phyloP scores from a whole-genome alignment of 2,113 vertebrate genomes.

The Rhinolophus ferrumequinum region DNA sequence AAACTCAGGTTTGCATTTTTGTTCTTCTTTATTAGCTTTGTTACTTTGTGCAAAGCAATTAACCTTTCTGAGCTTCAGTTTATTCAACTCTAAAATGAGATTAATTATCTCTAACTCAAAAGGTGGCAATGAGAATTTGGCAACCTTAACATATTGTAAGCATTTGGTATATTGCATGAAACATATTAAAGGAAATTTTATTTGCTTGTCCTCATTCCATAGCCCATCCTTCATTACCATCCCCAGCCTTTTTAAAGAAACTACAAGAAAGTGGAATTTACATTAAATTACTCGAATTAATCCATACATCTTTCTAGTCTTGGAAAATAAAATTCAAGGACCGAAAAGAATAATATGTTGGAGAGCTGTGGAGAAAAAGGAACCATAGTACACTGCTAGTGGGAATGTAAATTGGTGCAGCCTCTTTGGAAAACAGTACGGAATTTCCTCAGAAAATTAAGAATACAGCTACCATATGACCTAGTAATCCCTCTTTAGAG shows the following conservation, averaged over 20 bases:
- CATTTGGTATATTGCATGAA: background rate
- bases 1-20: conserved; percentile 12
- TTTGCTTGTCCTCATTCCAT: background rate
- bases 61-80: conserved; percentile 66
- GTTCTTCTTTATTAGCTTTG: conserved; percentile 58
- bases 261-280: background rate
- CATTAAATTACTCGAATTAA: background rate
- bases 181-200: background rate
- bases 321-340: background rate
- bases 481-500: background rate
- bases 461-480: background rate
- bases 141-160: background rate
- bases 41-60: conserved; percentile 62
- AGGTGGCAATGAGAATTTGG: conserved; percentile 6
- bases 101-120: conserved; percentile 64
- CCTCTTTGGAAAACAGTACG: background rate
- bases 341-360: background rate
- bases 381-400: background rate
- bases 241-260: background rate
- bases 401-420: background rate
- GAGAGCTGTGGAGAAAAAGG: background rate
- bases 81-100: conserved; percentile 66
- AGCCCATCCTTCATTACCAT: background rate
- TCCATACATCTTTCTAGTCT: background rate
- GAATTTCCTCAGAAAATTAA: background rate